These are phyloP conservation scores for Polypterus bichir DNA, from an alignment of 2,113 vertebrate genomes.

Conservation along the genomic window DNA sequence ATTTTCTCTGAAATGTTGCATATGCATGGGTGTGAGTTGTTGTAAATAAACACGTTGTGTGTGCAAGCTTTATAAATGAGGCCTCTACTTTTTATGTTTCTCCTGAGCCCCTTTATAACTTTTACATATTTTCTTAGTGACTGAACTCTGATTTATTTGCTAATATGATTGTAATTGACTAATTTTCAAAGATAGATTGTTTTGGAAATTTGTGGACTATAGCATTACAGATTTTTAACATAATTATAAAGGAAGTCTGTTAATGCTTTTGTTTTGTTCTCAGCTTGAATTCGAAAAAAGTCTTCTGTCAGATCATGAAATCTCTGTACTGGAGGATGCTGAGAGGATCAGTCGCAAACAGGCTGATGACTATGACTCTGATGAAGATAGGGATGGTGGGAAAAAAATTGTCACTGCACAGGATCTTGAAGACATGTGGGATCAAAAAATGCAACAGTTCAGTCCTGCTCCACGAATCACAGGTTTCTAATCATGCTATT, in stretches of 20 bases:
- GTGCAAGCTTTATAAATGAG: not conserved
- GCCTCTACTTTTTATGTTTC: not conserved
- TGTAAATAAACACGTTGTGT: not conserved
- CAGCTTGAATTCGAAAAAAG: conserved; percentile 83
- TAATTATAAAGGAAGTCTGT: too few relatives aligned
- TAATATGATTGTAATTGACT: too few relatives aligned
- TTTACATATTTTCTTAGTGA: too few relatives aligned
- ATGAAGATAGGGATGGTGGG: conserved; percentile 35
- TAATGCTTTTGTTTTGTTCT: not conserved
- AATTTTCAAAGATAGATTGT: too few relatives aligned
- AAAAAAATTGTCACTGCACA: conserved; percentile 55
- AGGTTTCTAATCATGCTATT: conserved; percentile 42
- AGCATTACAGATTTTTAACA: too few relatives aligned
- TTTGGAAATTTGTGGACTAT: too few relatives aligned
- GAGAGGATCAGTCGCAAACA: conserved; percentile 53
- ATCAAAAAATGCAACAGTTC: conserved; percentile 64
- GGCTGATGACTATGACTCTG: conserved; percentile 44
- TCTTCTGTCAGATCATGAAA: conserved; percentile 73
- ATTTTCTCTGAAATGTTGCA: too few relatives aligned
- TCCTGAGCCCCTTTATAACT: too few relatives aligned
- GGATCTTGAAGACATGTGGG: conserved; percentile 84
- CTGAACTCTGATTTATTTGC: too few relatives aligned
- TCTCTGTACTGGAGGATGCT: conserved; percentile 61
- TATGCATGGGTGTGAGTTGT: too few relatives aligned
- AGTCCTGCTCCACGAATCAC: conserved; percentile 43